These are phyloP conservation scores for Plecotus auritus DNA, from an alignment of 2,113 vertebrate genomes.

Conservation along the genomic window DNA sequence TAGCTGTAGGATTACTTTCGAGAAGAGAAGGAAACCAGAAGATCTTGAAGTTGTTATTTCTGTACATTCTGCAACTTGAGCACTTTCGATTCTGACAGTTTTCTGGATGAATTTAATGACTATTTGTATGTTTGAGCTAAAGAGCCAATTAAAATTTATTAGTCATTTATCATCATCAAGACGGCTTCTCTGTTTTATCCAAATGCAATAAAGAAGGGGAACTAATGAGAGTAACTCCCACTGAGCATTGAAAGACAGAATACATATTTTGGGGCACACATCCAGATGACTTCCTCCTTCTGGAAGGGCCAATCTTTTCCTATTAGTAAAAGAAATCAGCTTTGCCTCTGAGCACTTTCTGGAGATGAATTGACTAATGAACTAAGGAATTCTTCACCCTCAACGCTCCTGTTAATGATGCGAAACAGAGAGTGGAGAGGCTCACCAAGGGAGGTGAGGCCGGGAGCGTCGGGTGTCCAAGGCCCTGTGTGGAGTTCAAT, in stretches of 20 bases:
- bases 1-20: background rate
- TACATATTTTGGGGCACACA: constrained; percentile 14
- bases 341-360: constrained; percentile 16
- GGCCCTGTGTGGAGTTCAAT: background rate
- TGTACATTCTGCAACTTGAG: constrained; percentile 28
- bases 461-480: rapidly evolving
- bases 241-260: background rate
- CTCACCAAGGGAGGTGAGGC: background rate
- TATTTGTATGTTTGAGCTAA: constrained; percentile 66
- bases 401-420: background rate
- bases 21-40: constrained; percentile 32
- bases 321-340: constrained; percentile 31
- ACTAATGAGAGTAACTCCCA: constrained; percentile 5
- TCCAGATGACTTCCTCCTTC: constrained; percentile 36
- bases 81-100: constrained; percentile 43
- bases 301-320: background rate
- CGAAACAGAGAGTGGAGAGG: background rate
- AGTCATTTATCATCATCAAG: constrained; percentile 69
- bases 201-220: constrained; percentile 18
- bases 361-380: constrained; percentile 2
- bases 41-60: constrained; percentile 39
- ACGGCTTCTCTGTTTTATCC: constrained; percentile 48
- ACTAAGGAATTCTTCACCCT: background rate
- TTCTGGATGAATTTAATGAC: constrained; percentile 64
- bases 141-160: constrained; percentile 70